Evolutionary conservation across 2,113 vertebrate genomes (phyloP), one percentile per base, ranked within the genome.

Genomic region (Antechinus stuartii): DNA sequence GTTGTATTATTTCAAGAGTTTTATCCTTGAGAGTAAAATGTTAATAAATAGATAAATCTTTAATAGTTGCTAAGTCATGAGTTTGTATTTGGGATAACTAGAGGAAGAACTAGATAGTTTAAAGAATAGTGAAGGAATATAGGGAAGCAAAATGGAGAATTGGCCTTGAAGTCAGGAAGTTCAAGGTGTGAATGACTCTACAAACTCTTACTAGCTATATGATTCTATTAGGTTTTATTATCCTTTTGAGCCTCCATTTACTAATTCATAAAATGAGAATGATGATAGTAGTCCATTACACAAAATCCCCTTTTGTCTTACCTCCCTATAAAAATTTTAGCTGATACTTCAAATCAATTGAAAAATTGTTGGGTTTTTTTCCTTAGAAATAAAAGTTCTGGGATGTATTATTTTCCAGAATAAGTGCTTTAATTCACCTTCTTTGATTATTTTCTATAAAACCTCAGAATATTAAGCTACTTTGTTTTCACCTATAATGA

Each of bases 11-110:
- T 96, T 95, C 92, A 96, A 54, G 95, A 97, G 92, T 97, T 98
- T 96, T 98, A 96, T 97, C 95, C 95, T 94, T 91, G 30, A 94
- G 94, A 91, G 89, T 96, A 97, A 97, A 98, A 98, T 97, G 90
- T 95, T 98, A 97, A 97, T 97, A 96, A 96, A 96, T 95, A 97
- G 92, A 96, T 96, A 98, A 97, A 98, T 98, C 94, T 98, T 95
- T 76, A 95, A 95, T 92, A 97, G 57, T 76, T 98, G 91, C 94
- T 94, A 97, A 95, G 54, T 97, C 95, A 90, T 90, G n/a, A 53
- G 90, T 61, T 92, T 98, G 10, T 97, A 8, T 96, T 98, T 92
- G 93, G 92, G 93, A 94, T 52, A 96, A 91, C 94, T 95, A 98
- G 92, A 93, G 95, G 93, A 91, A 94, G 89, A 94, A 50, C 8